Base-by-base conservation (phyloP, 2,797 vertebrate species). In the Synaphobranchus kaupii region DNA sequence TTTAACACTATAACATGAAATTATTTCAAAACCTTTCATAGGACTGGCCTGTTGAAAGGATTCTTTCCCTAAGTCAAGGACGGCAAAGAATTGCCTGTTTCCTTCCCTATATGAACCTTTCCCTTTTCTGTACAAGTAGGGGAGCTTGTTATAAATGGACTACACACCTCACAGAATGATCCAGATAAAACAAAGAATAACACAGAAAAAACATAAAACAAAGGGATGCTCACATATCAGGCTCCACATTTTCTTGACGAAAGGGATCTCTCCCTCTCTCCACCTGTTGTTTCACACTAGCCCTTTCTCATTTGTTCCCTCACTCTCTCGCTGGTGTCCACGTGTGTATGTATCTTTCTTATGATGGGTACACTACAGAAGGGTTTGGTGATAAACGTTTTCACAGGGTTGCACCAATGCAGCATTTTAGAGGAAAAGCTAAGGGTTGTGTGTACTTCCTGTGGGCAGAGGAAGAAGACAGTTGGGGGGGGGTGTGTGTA, bases 381-480 rank as follows among this genome's bases (percentile, higher is more conserved):
- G 48, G 60, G 58, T 22, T 28, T 66, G 13, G 60, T 31, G 66
- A 82, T 9, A 71, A 47, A 54, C 44, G 44, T 44, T 50, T 76
- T 73, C 56, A 66, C 17, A 52, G 58, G 44, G 73, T 20, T 56
- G n/a, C 54, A 58, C 73, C 81, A 83, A 28, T 34, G 86, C 80
- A 68, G 80, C 81, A 87, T 71, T 20, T 22, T 22, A 73, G 81
- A 47, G 34, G 63, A 48, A 31, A 28, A 52, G 39, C 31, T 3
- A 58, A 66, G 28, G 44, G 56, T 25, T 31, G 44, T 48, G 25
- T 48, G 58, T 4, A 7, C 78, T 10, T 0, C 78, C 58, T 34
- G 28, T 50, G 82, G 81, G 48, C 80, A 60, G 15, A 12, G 81
- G 86, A 50, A 48, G 20, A 3, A 31, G 39, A 52, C 15, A 28